A percentile compares a stretch with the other conserved stretches of the same genome.
These are phyloP conservation scores for Pycnonotus jocosus DNA, from an alignment of 2,113 vertebrate genomes.

Conservation along the genomic window DNA sequence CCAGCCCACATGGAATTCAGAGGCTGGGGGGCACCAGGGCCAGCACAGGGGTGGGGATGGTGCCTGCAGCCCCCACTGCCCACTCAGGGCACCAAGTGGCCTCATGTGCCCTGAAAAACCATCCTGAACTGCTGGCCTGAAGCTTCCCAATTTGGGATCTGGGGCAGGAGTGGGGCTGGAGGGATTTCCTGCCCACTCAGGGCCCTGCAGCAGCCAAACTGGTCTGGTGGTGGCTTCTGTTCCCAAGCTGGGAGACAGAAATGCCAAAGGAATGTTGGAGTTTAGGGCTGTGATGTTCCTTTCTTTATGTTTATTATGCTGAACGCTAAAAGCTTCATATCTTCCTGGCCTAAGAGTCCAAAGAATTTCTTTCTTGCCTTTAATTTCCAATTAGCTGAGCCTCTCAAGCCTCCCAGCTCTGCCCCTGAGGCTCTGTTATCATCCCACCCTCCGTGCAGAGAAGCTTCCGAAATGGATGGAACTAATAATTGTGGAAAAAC, in stretches of 20 bases:
- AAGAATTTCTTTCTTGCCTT: conserved; percentile 28
- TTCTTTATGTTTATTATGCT: background rate
- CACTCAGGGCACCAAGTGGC: rapidly evolving
- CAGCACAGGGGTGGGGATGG: background rate
- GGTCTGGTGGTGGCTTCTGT: background rate
- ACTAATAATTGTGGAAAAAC: conserved; percentile 9
- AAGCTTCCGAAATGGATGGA: conserved; percentile 38
- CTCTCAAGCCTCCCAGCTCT: background rate
- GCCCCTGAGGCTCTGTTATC: conserved; percentile 27
- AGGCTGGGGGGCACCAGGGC: background rate
- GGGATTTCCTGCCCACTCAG: background rate
- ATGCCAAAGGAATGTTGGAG: background rate
- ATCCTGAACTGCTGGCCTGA: background rate
- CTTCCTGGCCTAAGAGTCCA: background rate
- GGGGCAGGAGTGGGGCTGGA: background rate
- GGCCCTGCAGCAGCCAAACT: background rate
- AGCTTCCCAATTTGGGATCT: background rate
- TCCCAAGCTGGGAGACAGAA: background rate
- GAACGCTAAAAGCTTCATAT: conserved; percentile 1
- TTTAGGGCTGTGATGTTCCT: background rate
- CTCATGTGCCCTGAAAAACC: background rate
- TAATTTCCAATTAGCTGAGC: conserved; percentile 59
- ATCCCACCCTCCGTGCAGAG: background rate
- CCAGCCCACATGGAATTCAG: background rate
- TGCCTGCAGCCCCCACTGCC: background rate